phyloP scores from a whole-genome alignment of 2,888 invertebrate genomes.

The Rhagonycha fulva region DNA sequence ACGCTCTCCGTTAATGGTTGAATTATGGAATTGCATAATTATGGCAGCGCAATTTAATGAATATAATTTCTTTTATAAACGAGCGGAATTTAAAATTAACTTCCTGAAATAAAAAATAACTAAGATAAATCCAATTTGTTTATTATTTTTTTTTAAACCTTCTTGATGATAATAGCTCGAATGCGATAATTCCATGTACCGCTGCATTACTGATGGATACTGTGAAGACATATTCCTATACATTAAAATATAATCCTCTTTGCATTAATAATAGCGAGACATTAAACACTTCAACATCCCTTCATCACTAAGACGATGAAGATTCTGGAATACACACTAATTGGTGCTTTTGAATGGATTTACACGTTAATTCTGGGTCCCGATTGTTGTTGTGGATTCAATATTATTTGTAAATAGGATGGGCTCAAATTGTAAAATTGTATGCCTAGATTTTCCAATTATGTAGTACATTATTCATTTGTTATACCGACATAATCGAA shows the following conservation, averaged over 20 bases:
- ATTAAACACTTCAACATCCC: conserved; percentile 43
- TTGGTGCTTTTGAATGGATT: conserved; percentile 39
- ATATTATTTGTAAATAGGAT: conserved; percentile 24
- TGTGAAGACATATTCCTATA: conserved; percentile 29
- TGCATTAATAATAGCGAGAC: conserved; percentile 46
- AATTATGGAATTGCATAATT: not conserved
- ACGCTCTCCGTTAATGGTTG: not conserved
- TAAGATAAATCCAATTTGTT: not conserved
- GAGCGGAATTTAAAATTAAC: not conserved
- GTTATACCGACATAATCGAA: not conserved
- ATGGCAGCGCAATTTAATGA: not conserved
- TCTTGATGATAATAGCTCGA: not conserved
- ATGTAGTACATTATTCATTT: not conserved
- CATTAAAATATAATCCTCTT: conserved; percentile 46
- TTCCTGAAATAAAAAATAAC: not conserved
- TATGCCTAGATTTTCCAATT: conserved; percentile 16
- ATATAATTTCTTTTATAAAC: not conserved
- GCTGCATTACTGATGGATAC: conserved; percentile 21
- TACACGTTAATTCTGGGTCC: conserved; percentile 30
- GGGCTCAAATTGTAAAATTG: conserved; percentile 22
- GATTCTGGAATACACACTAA: conserved; percentile 40
- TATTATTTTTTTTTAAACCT: not conserved
- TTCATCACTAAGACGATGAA: conserved; percentile 41
- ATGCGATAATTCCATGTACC: not conserved
- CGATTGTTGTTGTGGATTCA: conserved; percentile 20